Conservation (phyloP, 1,140 invertebrate species). For the Epicauta chinensis region DNA sequence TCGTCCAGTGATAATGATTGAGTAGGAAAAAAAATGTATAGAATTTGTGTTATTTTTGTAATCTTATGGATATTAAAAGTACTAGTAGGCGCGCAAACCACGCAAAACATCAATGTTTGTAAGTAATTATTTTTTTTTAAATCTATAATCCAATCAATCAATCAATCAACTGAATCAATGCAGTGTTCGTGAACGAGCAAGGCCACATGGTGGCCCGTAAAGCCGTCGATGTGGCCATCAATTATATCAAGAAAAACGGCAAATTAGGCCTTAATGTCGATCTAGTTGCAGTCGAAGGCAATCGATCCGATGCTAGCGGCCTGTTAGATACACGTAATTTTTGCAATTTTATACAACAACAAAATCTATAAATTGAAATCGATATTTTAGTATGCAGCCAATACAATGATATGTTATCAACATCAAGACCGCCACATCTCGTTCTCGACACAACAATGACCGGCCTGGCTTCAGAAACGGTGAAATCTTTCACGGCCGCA, state of each 20-base stretch:
- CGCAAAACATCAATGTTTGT: conserved; percentile 55
- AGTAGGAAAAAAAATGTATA: no score
- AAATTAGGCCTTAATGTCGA: conserved; percentile 59
- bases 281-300: conserved; percentile 53
- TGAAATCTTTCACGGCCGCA: conserved; percentile 73
- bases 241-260: conserved; percentile 60
- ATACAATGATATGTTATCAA: conserved; percentile 56
- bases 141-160: background rate
- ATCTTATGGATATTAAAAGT: background rate
- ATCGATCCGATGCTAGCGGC: conserved; percentile 59
- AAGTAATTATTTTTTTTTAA: conserved; percentile 42
- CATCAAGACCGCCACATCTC: conserved; percentile 62
- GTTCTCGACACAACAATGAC: conserved; percentile 72
- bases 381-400: conserved; percentile 56
- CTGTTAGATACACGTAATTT: conserved; percentile 58
- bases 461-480: conserved; percentile 70
- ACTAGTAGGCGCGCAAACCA: conserved; percentile 43
- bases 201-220: conserved; percentile 60
- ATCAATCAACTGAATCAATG: background rate
- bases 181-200: conserved; percentile 59
- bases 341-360: conserved; percentile 7
- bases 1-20: no score
- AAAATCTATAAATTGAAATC: conserved; percentile 9
- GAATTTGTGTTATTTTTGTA: background rate
- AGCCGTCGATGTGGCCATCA: conserved; percentile 58